Base-by-base conservation (phyloP, 1,140 invertebrate species). In the Hypothenemus hampei region DNA sequence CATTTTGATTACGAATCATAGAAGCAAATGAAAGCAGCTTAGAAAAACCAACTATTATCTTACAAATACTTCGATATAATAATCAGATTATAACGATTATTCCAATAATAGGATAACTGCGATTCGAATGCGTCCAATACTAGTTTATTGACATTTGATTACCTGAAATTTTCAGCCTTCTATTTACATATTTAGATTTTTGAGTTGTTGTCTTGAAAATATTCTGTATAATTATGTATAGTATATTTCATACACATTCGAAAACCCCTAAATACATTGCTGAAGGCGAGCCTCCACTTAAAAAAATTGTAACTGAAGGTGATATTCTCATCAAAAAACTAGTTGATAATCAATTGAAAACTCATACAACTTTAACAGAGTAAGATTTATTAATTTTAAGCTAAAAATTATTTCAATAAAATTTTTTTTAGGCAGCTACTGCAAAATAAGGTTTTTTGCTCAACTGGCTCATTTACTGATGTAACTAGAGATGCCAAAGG, bases 241-340 rank as follows among this genome's bases (percentile, higher is more conserved):
- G 22, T 29, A 58, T 58, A 23, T 58, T 58, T 53, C 40, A 23
- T 19, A 35, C 41, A 3, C 52, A 58, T 40, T 26, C 50, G 4
- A 52, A 19, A 10, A 53, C 16, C 18, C 36, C 5, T 22, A 24
- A 29, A 15, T 40, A 45, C 18, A 20, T 51, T 10, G 26, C 18
- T 3, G 53, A 59, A 31, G 55, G 59, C 40, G 65, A 65, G 41
- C 61, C 61, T 15, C 65, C 65, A 15, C 37, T 58, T 29, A 67
- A 67, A 41, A 62, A 64, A 49, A 26, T 64, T 10, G 11, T 58
- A 10, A 64, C 63, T 16, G 64, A 70, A 22, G 61, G 59, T 11
- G 63, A 67, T 48, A 37, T 61, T 31, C 58, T 67, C 2, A 64
- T 70, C 23, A 70, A 68, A 57, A 44, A 65, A 21, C 35, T 70